Conservation (phyloP, 1,140 invertebrate genomes). For the Parapsyche elsis region DNA sequence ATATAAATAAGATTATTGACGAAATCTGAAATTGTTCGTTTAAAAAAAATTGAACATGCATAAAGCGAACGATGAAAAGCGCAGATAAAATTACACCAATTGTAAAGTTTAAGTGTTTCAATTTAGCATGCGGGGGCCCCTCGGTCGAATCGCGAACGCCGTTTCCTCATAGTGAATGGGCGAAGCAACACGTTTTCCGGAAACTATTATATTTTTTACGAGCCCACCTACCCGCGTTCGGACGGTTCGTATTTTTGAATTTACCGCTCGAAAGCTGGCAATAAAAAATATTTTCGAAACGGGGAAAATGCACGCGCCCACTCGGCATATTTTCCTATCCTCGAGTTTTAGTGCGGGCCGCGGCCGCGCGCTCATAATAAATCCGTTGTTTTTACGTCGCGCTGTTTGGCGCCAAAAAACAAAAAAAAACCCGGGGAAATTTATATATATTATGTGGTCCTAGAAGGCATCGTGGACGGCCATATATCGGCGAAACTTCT, state of each 20-base stretch:
- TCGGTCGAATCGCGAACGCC: too few species aligned
- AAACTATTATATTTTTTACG: conserved; percentile 24
- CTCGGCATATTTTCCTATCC: background rate
- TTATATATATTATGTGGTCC: conserved; percentile 5
- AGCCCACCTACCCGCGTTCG: background rate
- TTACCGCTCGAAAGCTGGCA: background rate
- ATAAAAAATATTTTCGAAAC: conserved; percentile 20
- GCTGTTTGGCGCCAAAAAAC: background rate
- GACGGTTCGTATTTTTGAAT: background rate
- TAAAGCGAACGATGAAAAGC: too few species aligned
- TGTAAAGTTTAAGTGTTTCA: too few species aligned
- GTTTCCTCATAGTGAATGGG: too few species aligned
- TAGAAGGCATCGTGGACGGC: background rate
- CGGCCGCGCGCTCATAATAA: conserved; percentile 31
- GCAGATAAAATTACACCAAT: too few species aligned
- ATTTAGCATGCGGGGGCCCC: too few species aligned
- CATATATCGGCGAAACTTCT: conserved; percentile 31
- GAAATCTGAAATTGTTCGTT: too few species aligned
- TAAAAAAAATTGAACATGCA: too few species aligned
- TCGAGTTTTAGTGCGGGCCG: conserved; percentile 9
- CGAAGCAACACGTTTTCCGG: background rate
- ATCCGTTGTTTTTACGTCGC: conserved; percentile 29
- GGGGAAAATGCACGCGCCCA: background rate
- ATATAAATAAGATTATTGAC: too few species aligned
- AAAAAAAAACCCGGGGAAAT: background rate